Conservation (phyloP, 2,797 vertebrate genomes). For the Neostethus bicornis region DNA sequence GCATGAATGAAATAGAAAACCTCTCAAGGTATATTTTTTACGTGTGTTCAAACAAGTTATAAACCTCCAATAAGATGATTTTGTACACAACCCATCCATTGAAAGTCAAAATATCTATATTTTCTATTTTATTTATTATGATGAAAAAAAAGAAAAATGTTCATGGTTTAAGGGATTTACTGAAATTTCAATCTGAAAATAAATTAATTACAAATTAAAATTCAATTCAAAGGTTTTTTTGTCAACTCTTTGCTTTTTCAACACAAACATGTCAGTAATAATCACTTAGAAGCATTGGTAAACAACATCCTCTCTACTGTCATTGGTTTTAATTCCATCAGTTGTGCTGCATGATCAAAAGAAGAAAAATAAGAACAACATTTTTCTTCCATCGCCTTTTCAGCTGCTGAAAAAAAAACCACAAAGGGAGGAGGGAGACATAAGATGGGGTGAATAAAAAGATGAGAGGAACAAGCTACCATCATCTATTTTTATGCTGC, state of each 20-base stretch:
- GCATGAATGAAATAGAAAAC: too few relatives aligned
- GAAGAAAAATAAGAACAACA: background rate
- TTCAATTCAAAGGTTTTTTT: conserved; percentile 24
- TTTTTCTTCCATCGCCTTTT: conserved; percentile 45
- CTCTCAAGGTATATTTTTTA: too few relatives aligned
- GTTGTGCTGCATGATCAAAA: conserved; percentile 16
- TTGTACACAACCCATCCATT: too few relatives aligned
- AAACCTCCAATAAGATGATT: too few relatives aligned
- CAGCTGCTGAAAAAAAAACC: conserved; percentile 36
- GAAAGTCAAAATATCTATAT: too few relatives aligned
- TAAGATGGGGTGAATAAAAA: conserved; percentile 57
- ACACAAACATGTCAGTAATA: conserved; percentile 18
- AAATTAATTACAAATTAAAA: too few relatives aligned
- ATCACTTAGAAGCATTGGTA: conserved; percentile 26
- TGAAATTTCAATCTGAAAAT: too few relatives aligned
- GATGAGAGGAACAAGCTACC: conserved; percentile 81
- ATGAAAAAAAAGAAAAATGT: too few relatives aligned
- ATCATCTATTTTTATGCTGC: conserved; percentile 87
- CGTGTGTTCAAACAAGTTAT: too few relatives aligned
- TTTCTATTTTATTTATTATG: too few relatives aligned
- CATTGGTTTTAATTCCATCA: conserved; percentile 22
- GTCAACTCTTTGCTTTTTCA: conserved; percentile 5
- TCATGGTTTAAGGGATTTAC: too few relatives aligned
- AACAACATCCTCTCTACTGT: conserved; percentile 25
- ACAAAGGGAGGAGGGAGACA: conserved; percentile 38